Conservation (phyloP, 2,113 vertebrate species). For the Rhinopomastus cyanomelas region DNA sequence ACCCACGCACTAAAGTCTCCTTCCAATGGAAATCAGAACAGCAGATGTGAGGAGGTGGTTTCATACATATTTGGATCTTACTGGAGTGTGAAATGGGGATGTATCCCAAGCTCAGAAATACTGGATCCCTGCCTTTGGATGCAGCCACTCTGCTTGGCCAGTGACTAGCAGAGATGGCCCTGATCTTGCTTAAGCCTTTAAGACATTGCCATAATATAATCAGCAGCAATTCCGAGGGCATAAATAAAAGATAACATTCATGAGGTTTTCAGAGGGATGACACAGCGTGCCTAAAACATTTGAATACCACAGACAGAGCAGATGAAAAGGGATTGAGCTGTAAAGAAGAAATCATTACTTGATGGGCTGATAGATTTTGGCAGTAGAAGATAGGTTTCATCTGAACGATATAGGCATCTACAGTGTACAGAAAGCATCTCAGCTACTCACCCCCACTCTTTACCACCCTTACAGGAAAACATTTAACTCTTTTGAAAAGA, state of each 20-base stretch:
- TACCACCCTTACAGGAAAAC: neutral
- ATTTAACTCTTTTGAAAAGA: neutral
- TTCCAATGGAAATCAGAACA: neutral
- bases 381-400: conserved; percentile 40
- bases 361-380: conserved; percentile 47
- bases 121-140: neutral
- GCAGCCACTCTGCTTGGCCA: neutral
- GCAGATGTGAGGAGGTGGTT: neutral
- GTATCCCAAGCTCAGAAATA: neutral
- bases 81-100: neutral
- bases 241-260: conserved; percentile 64
- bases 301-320: conserved; percentile 44
- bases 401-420: conserved; percentile 37
- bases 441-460: neutral
- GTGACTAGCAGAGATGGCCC: neutral
- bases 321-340: conserved; percentile 51
- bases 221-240: conserved; percentile 48
- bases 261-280: conserved; percentile 51
- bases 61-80: neutral
- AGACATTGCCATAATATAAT: conserved; percentile 50
- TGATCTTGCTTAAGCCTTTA: conserved; percentile 44
- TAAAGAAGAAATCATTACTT: conserved; percentile 53
- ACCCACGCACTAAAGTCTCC: neutral
- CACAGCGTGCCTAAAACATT: conserved; percentile 50
- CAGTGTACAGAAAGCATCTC: neutral